These are phyloP conservation scores for Propithecus perrieri DNA, from an alignment of 2,797 vertebrate genomes.

Conservation along the genomic window DNA sequence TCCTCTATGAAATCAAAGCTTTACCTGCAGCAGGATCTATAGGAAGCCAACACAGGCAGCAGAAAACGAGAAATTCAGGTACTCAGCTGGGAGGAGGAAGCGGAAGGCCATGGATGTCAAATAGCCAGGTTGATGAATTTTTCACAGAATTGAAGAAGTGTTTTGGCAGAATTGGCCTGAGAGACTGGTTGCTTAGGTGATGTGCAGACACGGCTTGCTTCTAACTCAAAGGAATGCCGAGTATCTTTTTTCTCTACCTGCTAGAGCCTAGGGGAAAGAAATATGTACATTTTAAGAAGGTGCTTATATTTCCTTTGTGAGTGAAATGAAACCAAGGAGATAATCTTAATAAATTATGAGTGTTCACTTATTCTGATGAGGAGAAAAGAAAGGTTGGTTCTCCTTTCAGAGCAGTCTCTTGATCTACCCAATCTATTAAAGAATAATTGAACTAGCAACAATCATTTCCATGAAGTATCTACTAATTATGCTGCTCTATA, in stretches of 20 bases:
- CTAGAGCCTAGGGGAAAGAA: neutral
- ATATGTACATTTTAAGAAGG: slow-evolving; percentile 11
- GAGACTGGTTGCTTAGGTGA: slow-evolving; percentile 46
- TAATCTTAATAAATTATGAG: slow-evolving; percentile 52
- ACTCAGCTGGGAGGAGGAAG: neutral
- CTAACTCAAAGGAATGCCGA: slow-evolving; percentile 45
- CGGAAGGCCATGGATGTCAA: neutral
- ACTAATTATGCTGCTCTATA: slow-evolving; percentile 61
- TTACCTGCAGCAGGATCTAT: neutral
- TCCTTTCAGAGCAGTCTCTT: slow-evolving; percentile 28
- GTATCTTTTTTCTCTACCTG: slow-evolving; percentile 67
- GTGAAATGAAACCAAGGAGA: slow-evolving; percentile 45
- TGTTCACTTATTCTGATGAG: neutral
- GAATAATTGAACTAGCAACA: slow-evolving; percentile 68
- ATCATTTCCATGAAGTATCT: slow-evolving; percentile 57
- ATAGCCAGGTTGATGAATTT: neutral
- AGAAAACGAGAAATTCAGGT: neutral
- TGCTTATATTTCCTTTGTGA: slow-evolving; percentile 34
- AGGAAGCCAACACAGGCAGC: neutral
- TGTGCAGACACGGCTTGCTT: slow-evolving; percentile 5
- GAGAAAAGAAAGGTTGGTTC: slow-evolving; percentile 38
- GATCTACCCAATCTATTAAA: slow-evolving; percentile 57
- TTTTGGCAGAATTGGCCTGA: slow-evolving; percentile 30
- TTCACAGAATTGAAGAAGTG: neutral
- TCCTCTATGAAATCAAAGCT: slow-evolving; percentile 55